A percentile compares a stretch with the other conserved stretches of the same genome.
These are phyloP conservation scores for Rosalia funebris DNA, from an alignment of 2,888 invertebrate genomes.

Conservation along the genomic window DNA sequence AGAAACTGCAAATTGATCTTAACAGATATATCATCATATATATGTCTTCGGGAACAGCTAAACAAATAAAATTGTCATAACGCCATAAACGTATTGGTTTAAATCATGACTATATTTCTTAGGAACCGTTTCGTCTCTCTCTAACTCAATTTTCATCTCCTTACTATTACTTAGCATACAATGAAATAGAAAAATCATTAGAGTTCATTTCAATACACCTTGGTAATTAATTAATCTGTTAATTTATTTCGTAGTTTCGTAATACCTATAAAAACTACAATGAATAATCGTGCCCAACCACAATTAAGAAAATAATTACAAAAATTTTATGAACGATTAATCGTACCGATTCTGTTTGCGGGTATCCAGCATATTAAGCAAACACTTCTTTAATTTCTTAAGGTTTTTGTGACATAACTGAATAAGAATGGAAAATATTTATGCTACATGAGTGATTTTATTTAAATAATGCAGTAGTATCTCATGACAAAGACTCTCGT, in stretches of 20 bases:
- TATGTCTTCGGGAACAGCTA: too few species aligned
- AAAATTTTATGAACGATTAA: slow-evolving; percentile 20
- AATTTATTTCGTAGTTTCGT: slow-evolving; percentile 20
- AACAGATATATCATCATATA: too few species aligned
- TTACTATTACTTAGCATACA: background rate
- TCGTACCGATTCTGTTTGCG: slow-evolving; percentile 14
- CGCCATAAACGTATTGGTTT: too few species aligned
- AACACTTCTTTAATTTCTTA: background rate
- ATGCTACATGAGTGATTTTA: too few species aligned
- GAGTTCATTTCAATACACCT: slow-evolving; percentile 11
- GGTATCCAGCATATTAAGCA: slow-evolving; percentile 4
- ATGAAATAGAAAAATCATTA: background rate
- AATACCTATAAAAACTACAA: slow-evolving; percentile 21
- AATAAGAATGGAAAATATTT: too few species aligned
- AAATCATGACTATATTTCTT: too few species aligned
- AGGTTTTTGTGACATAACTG: slow-evolving; percentile 9
- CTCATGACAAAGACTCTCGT: too few species aligned
- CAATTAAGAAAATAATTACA: slow-evolving; percentile 26
- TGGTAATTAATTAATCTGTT: slow-evolving; percentile 21
- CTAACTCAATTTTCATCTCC: background rate
- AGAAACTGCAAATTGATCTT: too few species aligned
- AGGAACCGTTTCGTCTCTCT: background rate
- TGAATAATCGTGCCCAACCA: slow-evolving; percentile 24
- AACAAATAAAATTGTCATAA: too few species aligned
- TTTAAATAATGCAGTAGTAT: too few species aligned